Percentiles rank a stretch among this genome's conserved stretches.
Conservation (phyloP, 53 echinoderm and acorn worm genomes). For the Arbacia lixula region DNA sequence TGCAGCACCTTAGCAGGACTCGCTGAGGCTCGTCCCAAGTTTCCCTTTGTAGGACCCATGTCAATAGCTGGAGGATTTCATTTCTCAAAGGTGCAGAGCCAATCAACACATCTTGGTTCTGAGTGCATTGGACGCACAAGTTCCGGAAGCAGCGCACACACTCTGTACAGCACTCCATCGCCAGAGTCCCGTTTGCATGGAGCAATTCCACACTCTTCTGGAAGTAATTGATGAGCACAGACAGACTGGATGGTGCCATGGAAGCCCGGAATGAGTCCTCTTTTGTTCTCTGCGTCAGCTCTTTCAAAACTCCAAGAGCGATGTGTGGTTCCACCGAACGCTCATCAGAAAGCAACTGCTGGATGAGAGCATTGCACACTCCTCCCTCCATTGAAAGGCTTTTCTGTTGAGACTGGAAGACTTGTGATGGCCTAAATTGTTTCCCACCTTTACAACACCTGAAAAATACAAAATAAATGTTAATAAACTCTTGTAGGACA, state of each 20-base stretch:
- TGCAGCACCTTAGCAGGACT: slow-evolving; percentile 61
- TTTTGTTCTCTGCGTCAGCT: background rate
- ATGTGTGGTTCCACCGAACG: background rate
- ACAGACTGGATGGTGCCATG: background rate
- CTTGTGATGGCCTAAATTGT: too few species aligned
- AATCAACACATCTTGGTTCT: slow-evolving; percentile 67
- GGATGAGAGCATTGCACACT: background rate
- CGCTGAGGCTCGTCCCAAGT: slow-evolving; percentile 17
- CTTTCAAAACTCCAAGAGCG: background rate
- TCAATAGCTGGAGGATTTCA: background rate
- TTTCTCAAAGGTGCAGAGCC: background rate
- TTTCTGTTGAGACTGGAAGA: too few species aligned
- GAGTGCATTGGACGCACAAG: slow-evolving; percentile 62
- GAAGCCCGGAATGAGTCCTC: background rate
- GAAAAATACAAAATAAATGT: too few species aligned
- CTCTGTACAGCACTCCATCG: slow-evolving; percentile 44
- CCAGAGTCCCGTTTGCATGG: background rate
- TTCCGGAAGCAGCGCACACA: slow-evolving; percentile 81
- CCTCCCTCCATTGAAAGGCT: background rate
- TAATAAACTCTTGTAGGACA: too few species aligned
- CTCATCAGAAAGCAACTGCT: background rate
- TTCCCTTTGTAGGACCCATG: background rate
- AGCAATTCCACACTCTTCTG: background rate
- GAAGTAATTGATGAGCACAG: background rate
- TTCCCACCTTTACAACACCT: too few species aligned